A percentile compares a stretch with the other conserved stretches of the same genome.
Evolutionary conservation across 2,113 vertebrate genomes (phyloP).

Genomic region (Brachirus orientalis): DNA sequence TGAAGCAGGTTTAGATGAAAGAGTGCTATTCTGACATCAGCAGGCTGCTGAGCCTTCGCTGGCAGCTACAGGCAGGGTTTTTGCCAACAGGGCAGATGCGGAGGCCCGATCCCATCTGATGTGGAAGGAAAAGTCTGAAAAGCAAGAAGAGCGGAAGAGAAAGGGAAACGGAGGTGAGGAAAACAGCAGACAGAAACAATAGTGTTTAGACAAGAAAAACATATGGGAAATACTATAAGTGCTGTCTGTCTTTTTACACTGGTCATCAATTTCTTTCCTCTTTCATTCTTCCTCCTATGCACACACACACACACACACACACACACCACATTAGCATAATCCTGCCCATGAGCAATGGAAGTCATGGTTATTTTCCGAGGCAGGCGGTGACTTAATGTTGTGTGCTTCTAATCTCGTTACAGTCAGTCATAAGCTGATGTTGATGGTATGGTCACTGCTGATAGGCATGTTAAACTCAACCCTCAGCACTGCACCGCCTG

Average conservation of each 20-base stretch:
- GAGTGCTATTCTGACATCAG: constrained; percentile 57
- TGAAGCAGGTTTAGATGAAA: constrained; percentile 70
- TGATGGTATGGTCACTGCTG: constrained; percentile 57
- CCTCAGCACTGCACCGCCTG: constrained; percentile 4
- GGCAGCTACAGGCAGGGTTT: constrained; percentile 40
- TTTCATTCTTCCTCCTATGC: neutral
- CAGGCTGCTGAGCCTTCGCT: constrained; percentile 56
- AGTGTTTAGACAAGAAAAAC: constrained; percentile 24
- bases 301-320: neutral
- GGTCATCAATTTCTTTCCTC: constrained; percentile 1
- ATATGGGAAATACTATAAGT: constrained; percentile 15
- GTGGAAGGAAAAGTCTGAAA: constrained; percentile 42
- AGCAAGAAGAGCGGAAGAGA: constrained; percentile 21
- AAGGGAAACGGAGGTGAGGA: constrained; percentile 25
- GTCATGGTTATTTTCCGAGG: constrained; percentile 62
- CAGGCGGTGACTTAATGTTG: constrained; percentile 61
- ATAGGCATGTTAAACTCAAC: constrained; percentile 49
- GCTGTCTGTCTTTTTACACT: neutral
- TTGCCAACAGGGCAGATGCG: constrained; percentile 73
- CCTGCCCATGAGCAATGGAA: constrained; percentile 60
- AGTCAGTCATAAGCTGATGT: constrained; percentile 68
- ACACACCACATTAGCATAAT: constrained; percentile 66
- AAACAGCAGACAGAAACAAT: constrained; percentile 24
- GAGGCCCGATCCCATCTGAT: constrained; percentile 56
- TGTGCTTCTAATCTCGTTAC: constrained; percentile 74